Conservation (phyloP, 2,113 vertebrate genomes). For the Hylia prasina region DNA sequence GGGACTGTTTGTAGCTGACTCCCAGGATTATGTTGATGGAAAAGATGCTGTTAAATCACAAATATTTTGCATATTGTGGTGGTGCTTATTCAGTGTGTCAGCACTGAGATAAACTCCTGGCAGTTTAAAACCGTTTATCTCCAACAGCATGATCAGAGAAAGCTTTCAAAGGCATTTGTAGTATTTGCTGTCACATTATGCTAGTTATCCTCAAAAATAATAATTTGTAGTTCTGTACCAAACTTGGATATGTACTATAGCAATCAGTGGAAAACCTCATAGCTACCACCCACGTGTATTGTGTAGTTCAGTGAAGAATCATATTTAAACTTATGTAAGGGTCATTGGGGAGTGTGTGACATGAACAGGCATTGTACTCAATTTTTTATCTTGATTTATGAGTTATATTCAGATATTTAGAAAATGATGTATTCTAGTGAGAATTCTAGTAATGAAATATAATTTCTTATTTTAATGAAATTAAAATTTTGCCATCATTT, state of each 20-base stretch:
- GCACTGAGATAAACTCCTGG: not conserved
- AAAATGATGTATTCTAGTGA: not conserved
- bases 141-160: not conserved
- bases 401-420: not conserved
- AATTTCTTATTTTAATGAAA: not conserved
- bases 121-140: not conserved
- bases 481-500: not conserved
- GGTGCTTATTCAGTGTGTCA: not conserved
- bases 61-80: not conserved
- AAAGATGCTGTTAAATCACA: not conserved
- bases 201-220: not conserved
- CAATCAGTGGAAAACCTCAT: not conserved
- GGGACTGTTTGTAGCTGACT: not conserved
- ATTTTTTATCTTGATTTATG: not conserved
- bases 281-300: not conserved
- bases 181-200: not conserved
- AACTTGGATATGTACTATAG: not conserved
- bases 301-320: not conserved
- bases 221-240: not conserved
- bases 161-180: not conserved
- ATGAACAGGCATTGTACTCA: not conserved
- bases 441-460: not conserved
- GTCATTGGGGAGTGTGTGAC: not conserved
- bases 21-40: not conserved
- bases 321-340: accelerated